A percentile compares a stretch with the other conserved stretches of the same genome.
Conservation (phyloP, 2,113 vertebrate genomes). For the Campylorhamphus procurvoides region DNA sequence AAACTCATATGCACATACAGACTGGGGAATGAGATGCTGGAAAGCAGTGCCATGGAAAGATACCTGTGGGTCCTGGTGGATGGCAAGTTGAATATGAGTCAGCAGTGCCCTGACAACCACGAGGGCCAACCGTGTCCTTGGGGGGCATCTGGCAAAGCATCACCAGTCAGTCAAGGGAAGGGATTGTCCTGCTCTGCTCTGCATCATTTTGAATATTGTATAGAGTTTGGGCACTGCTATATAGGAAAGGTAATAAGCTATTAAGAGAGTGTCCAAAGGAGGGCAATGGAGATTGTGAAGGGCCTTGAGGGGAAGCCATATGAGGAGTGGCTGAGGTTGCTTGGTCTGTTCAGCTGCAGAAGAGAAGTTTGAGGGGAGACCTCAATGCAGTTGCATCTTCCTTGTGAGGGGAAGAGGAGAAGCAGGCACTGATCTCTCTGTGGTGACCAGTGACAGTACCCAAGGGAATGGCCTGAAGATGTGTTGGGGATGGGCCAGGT, state of each 20-base stretch:
- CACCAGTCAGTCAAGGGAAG: neutral
- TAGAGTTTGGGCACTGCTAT: neutral
- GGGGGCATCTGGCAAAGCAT: neutral
- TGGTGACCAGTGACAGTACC: neutral
- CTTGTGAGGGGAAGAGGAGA: neutral
- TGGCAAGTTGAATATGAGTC: neutral
- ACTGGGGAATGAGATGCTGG: neutral
- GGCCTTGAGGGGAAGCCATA: neutral
- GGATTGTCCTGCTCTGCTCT: neutral
- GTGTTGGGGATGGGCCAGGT: neutral
- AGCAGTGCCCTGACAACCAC: neutral
- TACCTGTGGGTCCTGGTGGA: neutral
- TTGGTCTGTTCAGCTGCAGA: neutral
- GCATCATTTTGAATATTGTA: neutral
- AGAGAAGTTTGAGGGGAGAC: neutral
- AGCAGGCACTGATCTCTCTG: neutral
- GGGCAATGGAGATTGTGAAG: neutral
- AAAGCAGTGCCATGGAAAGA: neutral
- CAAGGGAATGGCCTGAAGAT: neutral
- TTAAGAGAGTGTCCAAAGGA: neutral
- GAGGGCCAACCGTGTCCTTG: neutral
- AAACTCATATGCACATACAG: neutral
- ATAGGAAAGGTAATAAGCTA: neutral
- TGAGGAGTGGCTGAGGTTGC: neutral
- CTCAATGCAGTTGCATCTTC: neutral